A percentile compares a stretch with the other conserved stretches of the same genome.
phyloP scores from a whole-genome alignment of 2,797 vertebrate species.

The Acrossocheilus fasciatus region DNA sequence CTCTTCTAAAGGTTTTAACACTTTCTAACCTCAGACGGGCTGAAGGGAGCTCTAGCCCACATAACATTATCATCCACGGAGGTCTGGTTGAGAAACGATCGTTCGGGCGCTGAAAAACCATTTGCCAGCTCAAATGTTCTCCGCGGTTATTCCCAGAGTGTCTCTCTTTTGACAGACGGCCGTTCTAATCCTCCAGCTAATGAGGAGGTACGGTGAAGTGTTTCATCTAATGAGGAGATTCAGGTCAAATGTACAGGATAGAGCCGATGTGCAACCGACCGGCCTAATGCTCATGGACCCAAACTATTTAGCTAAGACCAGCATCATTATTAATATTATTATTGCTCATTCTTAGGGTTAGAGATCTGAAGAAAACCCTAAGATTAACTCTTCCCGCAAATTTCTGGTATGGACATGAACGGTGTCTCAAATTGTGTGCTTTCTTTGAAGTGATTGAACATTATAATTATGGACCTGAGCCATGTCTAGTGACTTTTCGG shows the following conservation, averaged over 20 bases:
- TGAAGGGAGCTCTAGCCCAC: not conserved
- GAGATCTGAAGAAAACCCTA: not conserved
- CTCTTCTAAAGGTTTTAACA: not conserved
- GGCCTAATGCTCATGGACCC: not conserved
- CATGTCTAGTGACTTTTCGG: not conserved
- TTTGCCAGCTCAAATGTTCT: slow-evolving; percentile 6
- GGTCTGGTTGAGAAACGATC: not conserved
- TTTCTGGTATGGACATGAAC: not conserved
- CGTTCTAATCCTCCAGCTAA: slow-evolving; percentile 21
- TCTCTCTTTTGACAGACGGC: slow-evolving; percentile 20
- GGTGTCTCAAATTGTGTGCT: not conserved
- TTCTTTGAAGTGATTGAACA: not conserved
- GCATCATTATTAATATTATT: not conserved
- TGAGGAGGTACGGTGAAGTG: slow-evolving; percentile 4
- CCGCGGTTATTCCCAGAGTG: not conserved
- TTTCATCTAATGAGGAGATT: slow-evolving; percentile 33
- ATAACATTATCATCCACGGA: not conserved
- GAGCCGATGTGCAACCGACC: not conserved
- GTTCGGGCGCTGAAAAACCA: not conserved
- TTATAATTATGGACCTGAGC: not conserved
- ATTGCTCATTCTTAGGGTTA: not conserved
- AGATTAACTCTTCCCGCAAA: not conserved
- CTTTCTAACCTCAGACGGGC: not conserved
- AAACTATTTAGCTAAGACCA: not conserved
- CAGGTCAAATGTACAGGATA: not conserved